These are phyloP conservation scores for Blennius ocellaris DNA, from an alignment of 2,113 vertebrate species.

Conservation along the genomic window DNA sequence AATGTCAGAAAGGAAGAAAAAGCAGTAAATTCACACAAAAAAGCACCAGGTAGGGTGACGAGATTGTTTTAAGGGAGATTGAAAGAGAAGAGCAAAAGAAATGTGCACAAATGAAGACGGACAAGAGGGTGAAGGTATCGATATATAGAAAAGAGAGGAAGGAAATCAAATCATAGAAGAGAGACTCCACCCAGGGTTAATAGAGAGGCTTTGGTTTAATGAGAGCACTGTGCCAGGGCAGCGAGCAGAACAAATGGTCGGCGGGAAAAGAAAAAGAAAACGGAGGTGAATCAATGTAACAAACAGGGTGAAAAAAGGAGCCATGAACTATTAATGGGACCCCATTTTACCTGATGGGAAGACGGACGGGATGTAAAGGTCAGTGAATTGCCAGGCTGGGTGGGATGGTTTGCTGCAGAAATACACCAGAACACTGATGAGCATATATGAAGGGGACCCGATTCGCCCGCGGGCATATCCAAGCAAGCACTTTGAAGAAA, in stretches of 20 bases:
- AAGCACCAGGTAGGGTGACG: background rate
- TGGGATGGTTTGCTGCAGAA: constrained; percentile 41
- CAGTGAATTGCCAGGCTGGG: constrained; percentile 56
- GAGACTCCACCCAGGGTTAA: constrained; percentile 68
- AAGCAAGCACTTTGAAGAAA: constrained; percentile 45
- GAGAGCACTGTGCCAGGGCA: constrained; percentile 55
- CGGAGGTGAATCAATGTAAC: constrained; percentile 70
- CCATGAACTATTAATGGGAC: constrained; percentile 79
- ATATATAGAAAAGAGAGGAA: constrained; percentile 8
- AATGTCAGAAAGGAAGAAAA: constrained; percentile 5
- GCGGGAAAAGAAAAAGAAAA: constrained; percentile 36
- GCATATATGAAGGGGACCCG: constrained; percentile 46
- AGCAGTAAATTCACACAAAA: background rate
- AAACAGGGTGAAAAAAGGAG: constrained; percentile 74
- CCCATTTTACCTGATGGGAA: constrained; percentile 70
- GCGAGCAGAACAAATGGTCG: constrained; percentile 46
- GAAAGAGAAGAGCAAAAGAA: constrained; percentile 3
- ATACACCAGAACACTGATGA: constrained; percentile 58
- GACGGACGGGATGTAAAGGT: constrained; percentile 64
- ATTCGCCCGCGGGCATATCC: constrained; percentile 49
- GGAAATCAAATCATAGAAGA: constrained; percentile 7
- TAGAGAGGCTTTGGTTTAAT: constrained; percentile 66
- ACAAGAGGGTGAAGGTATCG: background rate
- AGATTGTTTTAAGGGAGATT: background rate
- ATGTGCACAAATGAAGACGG: background rate